Percentiles rank a stretch among this genome's conserved stretches.
These are phyloP conservation scores for Tachystola acroxantha DNA, from an alignment of 2,888 invertebrate genomes.

Conservation along the genomic window DNA sequence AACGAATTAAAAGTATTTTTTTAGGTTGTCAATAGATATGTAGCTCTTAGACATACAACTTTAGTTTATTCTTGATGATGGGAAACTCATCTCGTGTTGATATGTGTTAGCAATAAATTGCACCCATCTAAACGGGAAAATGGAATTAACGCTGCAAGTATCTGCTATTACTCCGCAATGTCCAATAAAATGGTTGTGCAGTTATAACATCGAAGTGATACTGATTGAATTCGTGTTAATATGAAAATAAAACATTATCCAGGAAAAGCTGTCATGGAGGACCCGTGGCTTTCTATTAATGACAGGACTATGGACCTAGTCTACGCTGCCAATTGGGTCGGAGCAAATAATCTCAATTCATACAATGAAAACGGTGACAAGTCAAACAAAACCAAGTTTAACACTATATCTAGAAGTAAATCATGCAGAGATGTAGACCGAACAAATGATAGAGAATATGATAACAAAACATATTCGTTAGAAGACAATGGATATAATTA, in stretches of 20 bases:
- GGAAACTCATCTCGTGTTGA: neutral
- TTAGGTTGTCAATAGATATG: no score
- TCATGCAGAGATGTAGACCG: constrained; percentile 68
- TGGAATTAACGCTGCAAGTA: constrained; percentile 28
- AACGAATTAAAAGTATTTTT: neutral
- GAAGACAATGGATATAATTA: constrained; percentile 53
- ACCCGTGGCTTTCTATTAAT: constrained; percentile 82
- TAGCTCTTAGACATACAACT: no score
- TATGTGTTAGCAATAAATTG: constrained; percentile 6
- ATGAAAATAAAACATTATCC: constrained; percentile 93
- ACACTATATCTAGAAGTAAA: constrained; percentile 71
- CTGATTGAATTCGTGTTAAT: constrained; percentile 31
- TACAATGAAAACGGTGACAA: constrained; percentile 54
- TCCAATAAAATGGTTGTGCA: constrained; percentile 17
- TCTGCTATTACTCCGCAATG: constrained; percentile 11
- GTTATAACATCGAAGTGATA: constrained; percentile 16
- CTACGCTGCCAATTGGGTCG: constrained; percentile 92
- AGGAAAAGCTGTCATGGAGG: constrained; percentile 89
- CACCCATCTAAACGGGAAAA: constrained; percentile 25
- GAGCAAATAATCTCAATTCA: constrained; percentile 78
- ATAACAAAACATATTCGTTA: constrained; percentile 44
- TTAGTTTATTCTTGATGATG: neutral
- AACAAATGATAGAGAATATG: constrained; percentile 45
- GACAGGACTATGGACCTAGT: constrained; percentile 85
- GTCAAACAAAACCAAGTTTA: constrained; percentile 52